A percentile compares a stretch with the other conserved stretches of the same genome.
phyloP scores from a whole-genome alignment of 2,888 invertebrate species.

The Zhengitettix transpicula region DNA sequence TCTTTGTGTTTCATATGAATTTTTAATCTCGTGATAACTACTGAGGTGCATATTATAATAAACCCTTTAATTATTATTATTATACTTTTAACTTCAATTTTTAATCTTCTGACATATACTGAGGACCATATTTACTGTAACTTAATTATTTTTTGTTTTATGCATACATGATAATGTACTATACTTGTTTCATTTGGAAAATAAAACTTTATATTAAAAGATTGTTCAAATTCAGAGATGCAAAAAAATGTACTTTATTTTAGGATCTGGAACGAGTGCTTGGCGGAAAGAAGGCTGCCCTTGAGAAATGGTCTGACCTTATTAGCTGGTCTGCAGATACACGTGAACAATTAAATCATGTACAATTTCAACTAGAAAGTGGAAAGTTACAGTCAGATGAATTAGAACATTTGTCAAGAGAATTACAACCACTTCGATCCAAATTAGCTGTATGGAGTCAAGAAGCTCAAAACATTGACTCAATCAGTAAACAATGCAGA shows the following conservation, averaged over 20 bases:
- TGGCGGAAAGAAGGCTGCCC: slow-evolving; percentile 50
- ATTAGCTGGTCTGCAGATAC: slow-evolving; percentile 67
- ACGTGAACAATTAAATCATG: slow-evolving; percentile 58
- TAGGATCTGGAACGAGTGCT: slow-evolving; percentile 51
- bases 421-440: slow-evolving; percentile 19
- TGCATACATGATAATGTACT: no score
- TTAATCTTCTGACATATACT: no score
- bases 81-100: no score
- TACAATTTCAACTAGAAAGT: slow-evolving; percentile 63
- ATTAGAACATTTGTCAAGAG: slow-evolving; percentile 11
- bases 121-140: no score
- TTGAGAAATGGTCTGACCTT: slow-evolving; percentile 72
- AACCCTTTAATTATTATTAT: no score
- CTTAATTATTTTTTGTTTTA: no score
- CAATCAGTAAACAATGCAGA: slow-evolving; percentile 27
- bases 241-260: neutral
- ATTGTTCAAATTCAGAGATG: no score
- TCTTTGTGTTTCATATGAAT: no score
- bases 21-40: no score
- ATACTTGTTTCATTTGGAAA: no score
- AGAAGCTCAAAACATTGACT: slow-evolving; percentile 16
- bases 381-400: slow-evolving; percentile 47
- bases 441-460: slow-evolving; percentile 15
- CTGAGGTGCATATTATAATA: no score
- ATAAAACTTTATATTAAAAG: no score